These are phyloP conservation scores for Trididemnum nubilum DNA, from an alignment of 23 tunicate genomes.

Conservation along the genomic window DNA sequence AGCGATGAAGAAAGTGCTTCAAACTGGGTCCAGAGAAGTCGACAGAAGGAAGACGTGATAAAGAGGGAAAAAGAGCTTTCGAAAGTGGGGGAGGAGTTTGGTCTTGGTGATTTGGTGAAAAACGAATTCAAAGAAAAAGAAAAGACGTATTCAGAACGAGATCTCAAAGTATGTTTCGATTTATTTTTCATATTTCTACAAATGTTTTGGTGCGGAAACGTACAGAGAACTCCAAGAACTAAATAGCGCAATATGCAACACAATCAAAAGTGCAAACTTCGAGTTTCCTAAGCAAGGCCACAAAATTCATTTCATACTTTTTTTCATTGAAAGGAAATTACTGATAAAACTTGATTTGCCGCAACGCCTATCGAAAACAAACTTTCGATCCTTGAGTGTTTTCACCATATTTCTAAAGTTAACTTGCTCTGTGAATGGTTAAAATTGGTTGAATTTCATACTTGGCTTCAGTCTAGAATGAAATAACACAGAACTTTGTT, in stretches of 20 bases:
- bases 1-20: slow-evolving; percentile 77
- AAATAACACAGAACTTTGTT: too few relatives aligned
- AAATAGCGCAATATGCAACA: background rate
- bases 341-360: too few relatives aligned
- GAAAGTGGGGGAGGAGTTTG: slow-evolving; percentile 61
- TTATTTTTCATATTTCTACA: background rate
- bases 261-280: too few relatives aligned
- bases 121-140: slow-evolving; percentile 56
- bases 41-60: slow-evolving; percentile 36
- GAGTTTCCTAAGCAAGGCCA: too few relatives aligned
- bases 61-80: slow-evolving; percentile 64
- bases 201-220: background rate
- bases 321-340: too few relatives aligned
- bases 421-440: too few relatives aligned
- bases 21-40: slow-evolving; percentile 80
- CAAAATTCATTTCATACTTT: too few relatives aligned
- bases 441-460: too few relatives aligned
- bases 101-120: slow-evolving; percentile 63
- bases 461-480: too few relatives aligned
- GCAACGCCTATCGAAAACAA: too few relatives aligned
- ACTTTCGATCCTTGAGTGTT: too few relatives aligned
- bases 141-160: slow-evolving; percentile 47
- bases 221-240: background rate
- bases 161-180: slow-evolving; percentile 45
- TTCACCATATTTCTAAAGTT: too few relatives aligned